A percentile compares a stretch with the other conserved stretches of the same genome.
phyloP scores from a whole-genome alignment of 1,140 invertebrate species.

The Calliphora vicina region DNA sequence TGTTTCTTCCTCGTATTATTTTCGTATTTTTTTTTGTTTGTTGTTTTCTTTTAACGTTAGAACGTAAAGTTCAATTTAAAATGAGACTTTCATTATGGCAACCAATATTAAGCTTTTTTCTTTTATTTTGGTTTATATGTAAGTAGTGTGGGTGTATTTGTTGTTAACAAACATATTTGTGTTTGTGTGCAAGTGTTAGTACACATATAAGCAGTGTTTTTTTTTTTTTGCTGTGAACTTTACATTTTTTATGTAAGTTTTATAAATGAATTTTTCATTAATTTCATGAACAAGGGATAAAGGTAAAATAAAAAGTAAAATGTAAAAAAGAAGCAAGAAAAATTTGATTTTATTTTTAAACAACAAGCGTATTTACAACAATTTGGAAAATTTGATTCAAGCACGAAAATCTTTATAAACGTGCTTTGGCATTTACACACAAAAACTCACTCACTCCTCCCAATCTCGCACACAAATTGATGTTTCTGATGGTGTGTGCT shows the following conservation, averaged over 20 bases:
- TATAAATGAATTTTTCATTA: background rate
- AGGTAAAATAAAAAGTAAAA: background rate
- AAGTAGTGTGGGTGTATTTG: background rate
- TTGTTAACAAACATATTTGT: background rate
- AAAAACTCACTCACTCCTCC: background rate
- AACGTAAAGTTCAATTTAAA: conserved; percentile 13
- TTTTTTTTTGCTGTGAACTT: background rate
- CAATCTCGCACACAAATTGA: background rate
- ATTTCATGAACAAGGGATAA: background rate
- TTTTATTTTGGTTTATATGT: background rate
- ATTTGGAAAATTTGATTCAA: background rate
- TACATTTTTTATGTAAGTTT: background rate
- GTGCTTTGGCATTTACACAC: background rate
- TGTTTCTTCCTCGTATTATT: background rate
- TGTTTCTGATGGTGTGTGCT: background rate
- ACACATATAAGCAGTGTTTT: background rate
- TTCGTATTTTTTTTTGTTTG: background rate
- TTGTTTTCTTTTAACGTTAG: background rate
- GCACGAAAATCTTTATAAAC: conserved; percentile 9
- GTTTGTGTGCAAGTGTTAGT: background rate
- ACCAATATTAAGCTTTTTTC: background rate
- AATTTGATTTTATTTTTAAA: background rate
- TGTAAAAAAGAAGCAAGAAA: background rate
- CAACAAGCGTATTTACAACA: background rate
- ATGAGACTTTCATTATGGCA: background rate